Base-by-base conservation (phyloP, 2,888 invertebrate genomes). In the Campopleginae sp. region DNA sequence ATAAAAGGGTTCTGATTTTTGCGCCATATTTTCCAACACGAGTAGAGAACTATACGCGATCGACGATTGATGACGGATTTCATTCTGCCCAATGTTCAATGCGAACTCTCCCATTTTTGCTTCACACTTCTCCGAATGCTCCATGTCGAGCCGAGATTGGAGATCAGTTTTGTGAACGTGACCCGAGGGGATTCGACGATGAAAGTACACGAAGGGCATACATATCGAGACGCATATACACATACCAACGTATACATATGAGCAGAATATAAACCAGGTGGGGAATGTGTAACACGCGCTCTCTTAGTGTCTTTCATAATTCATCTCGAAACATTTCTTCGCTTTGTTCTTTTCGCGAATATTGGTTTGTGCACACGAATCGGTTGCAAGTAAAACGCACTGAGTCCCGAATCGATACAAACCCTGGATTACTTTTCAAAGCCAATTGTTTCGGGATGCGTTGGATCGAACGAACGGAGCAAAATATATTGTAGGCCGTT, bases 101-200 rank as follows among this genome's bases (percentile, higher is more conserved):
- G 44, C 27, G 68, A 44, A 33, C 54, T 74, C 48, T 75, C 27
- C 33, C 46, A 31, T 75, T 81, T 58, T 27, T 75, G 58, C 65
- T 70, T 58, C 44, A 68, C 19, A 74, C 81, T 54, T 74, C 77
- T 72, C 44, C 66, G 48, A 81, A 81, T 63, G 61, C 65, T 63
- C n/a, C n/a, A n/a, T n/a, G 61, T 70, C 44, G 78, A 78, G 63
- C 66, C 74, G 85, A 85, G 74, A 79, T 85, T 82, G 81, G 70
- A 82, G 78, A 85, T 85, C 74, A 68, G 82, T 79, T 68, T 82
- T 75, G 85, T 63, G 65, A 82, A 85, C 77, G 80, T 68, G 84
- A 84, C 80, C 84, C 66, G 58, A 33, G 65, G 80, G 27, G 80
- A 58, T 72, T 48, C 66, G 72, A 72, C 77, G 72, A 77, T 77